phyloP scores from a whole-genome alignment of 1,140 invertebrate species.

The Drosophila tani region DNA sequence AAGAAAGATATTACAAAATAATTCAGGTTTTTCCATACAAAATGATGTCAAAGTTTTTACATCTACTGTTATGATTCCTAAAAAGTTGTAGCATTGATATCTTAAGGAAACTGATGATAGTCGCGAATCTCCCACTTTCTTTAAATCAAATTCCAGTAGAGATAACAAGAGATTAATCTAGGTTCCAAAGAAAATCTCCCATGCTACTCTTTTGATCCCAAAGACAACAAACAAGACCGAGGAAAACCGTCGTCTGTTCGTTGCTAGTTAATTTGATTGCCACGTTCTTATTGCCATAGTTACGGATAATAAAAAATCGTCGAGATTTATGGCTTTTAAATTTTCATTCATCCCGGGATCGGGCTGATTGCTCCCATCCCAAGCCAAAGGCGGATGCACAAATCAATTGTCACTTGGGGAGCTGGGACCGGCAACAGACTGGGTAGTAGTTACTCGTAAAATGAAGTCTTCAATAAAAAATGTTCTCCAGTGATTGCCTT shows the following conservation, averaged over 20 bases:
- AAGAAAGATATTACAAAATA: too few species aligned
- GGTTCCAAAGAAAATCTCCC: neutral
- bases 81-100: too few species aligned
- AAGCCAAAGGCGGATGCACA: conserved; percentile 58
- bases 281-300: conserved; percentile 43
- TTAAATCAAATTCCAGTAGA: too few species aligned
- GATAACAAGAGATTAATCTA: neutral
- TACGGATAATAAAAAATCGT: conserved; percentile 49
- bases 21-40: too few species aligned
- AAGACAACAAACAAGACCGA: neutral
- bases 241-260: conserved; percentile 19
- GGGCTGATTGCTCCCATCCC: conserved; percentile 42
- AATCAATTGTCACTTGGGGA: conserved; percentile 57
- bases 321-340: conserved; percentile 77
- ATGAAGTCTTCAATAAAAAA: conserved; percentile 29
- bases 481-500: conserved; percentile 17
- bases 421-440: neutral
- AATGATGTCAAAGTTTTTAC: too few species aligned
- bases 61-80: too few species aligned
- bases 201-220: neutral
- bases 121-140: too few species aligned
- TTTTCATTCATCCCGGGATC: conserved; percentile 59
- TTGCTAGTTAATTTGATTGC: conserved; percentile 64
- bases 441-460: conserved; percentile 22
- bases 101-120: too few species aligned